Percentiles rank a stretch among this genome's conserved stretches.
phyloP scores from a whole-genome alignment of 2,797 vertebrate species.

The Falco novaeseelandiae region DNA sequence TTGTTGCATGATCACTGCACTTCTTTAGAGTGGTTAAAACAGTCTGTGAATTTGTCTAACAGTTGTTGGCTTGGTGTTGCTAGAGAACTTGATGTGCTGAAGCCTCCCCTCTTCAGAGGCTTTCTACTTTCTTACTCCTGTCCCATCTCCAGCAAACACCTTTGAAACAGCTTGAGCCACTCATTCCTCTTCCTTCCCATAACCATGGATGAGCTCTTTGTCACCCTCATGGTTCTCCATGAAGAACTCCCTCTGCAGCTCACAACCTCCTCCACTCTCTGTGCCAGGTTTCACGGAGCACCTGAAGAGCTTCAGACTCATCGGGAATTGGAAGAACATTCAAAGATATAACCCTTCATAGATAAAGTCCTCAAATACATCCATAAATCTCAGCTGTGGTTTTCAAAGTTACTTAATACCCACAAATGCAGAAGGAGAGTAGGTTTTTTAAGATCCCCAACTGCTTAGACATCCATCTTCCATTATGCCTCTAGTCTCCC shows the following conservation, averaged over 20 bases:
- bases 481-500: accelerated
- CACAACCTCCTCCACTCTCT: not conserved
- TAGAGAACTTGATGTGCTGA: not conserved
- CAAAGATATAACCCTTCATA: not conserved
- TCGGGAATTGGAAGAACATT: not conserved
- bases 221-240: not conserved
- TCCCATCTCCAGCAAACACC: not conserved
- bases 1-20: not conserved
- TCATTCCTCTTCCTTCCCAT: not conserved
- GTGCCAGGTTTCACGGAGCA: accelerated
- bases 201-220: not conserved
- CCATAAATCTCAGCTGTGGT: not conserved
- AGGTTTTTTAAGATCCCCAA: not conserved
- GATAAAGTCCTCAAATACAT: not conserved
- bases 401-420: not conserved
- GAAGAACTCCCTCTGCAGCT: not conserved
- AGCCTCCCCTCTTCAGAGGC: not conserved
- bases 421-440: not conserved
- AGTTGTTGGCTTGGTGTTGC: not conserved
- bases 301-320: not conserved
- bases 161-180: not conserved
- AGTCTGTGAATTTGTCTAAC: not conserved
- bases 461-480: not conserved
- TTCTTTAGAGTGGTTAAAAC: not conserved
- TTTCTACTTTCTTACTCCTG: not conserved